Base-by-base conservation (phyloP, 2,888 invertebrate species). In the Coelinius sp. region DNA sequence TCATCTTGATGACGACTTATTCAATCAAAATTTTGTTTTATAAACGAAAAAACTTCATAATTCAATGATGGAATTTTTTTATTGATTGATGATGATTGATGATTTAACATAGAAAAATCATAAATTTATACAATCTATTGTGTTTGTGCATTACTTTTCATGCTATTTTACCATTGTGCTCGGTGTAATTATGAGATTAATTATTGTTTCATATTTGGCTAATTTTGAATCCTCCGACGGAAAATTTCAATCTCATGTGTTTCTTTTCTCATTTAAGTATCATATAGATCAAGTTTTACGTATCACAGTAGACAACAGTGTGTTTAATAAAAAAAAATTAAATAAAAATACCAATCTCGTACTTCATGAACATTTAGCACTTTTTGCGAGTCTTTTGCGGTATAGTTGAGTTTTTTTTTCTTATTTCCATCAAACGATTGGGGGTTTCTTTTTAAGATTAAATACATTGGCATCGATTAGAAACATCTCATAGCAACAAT, bases 141-240 rank as follows among this genome's bases (percentile, higher is more conserved):
- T 17, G 46, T 49, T 49, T 49, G 46, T 49, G 46, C 46, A 49
- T 12, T 41, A 49, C 20, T 20, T n/a, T 3, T 20, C 35, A 59
- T 35, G 31, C 12, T 20, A 31, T 35, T 35, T 35, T 35, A 35
- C 10, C 25, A 53, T 22, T 59, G 59, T 59, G 59, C 35, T 59
- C 20, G 24, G 53, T 59, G 59, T 31, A 59, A 31, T 59, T 17
- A 59, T 2, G 17, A 35, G 17, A 35, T 59, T 17, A 35, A 59
- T 59, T 59, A 59, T 59, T 59, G 31, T 31, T 35, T 20, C 20
- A 59, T 59, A 59, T 59, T 59, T 59, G 59, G 59, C 59, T 27
- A 53, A 25, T 53, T 53, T 12, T n/a, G n/a, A n/a, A n/a, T n/a
- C 41, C 41, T 41, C 10, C 41, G 41, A 41, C 41, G 41, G n/a